Evolutionary conservation across 2,113 vertebrate species (phyloP), one percentile per base, ranked within the genome.

Genomic region (Echinops telfairi): DNA sequence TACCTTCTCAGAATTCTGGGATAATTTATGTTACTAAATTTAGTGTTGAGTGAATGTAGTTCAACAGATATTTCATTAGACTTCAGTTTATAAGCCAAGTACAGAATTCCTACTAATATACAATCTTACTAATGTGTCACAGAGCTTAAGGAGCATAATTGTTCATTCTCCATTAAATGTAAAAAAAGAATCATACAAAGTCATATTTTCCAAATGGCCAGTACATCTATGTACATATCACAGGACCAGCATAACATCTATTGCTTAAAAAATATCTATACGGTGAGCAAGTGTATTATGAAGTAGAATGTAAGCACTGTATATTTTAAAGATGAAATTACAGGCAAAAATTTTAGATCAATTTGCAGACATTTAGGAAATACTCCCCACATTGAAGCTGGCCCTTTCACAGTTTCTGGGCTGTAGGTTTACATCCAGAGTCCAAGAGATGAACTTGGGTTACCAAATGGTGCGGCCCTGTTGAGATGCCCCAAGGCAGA

Each of bases 301-400:
- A 83, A 80, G 47, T 17, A 86, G 16, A 94, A 71, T 40, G 14
- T 12, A 83, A 92, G 60, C 8, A 29, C 8, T n/a, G 25, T 23
- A 87, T 33, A 83, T 78, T 77, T 87, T 89, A 92, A 93, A 92
- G 40, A 83, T 77, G 58, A 84, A 83, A 94, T 71, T 83, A 3
- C 38, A 88, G 29, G 27, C 20, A 43, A 60, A 68, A 19, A 4
- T 5, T 78, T 78, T 92, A n/a, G 57, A 57, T 91, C 60, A 36
- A 1, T 47, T 33, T 68, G 64, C 57, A 83, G 40, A n/a, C 27
- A 89, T 84, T 66, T 53, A 92, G 85, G 83, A 82, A 85, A 29
- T 4, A 3, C 38, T 79, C 60, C 47, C 22, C 19, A 82, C 27
- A 1, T 16, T 64, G 38, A 66, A 93, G 92, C 27, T 36, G 60